Conservation (phyloP, 35 echinoderm and acorn worm species). For the Ptychodera flava region DNA sequence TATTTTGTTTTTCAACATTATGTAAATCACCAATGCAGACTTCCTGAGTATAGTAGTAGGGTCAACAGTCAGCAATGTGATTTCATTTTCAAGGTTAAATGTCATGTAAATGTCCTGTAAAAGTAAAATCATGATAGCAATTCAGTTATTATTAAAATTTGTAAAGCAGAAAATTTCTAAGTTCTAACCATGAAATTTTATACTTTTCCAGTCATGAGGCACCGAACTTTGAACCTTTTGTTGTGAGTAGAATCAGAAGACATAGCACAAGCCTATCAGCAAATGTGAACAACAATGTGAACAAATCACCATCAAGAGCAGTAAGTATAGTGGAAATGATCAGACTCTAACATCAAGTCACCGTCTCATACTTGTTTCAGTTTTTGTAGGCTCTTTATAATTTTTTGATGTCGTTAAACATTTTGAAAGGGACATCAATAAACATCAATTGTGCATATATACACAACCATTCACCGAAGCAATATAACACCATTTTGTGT, state of each 20-base stretch:
- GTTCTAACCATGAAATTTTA: background rate
- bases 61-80: background rate
- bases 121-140: too few species aligned
- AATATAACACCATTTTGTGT: background rate
- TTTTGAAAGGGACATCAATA: background rate
- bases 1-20: too few species aligned
- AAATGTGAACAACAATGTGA: background rate
- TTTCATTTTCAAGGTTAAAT: too few species aligned
- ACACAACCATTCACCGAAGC: background rate
- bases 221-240: background rate
- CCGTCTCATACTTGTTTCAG: background rate
- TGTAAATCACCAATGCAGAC: too few species aligned
- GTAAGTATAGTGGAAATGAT: background rate
- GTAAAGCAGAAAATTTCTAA: background rate
- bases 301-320: background rate
- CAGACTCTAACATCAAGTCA: background rate
- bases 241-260: background rate
- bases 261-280: background rate
- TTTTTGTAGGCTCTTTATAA: background rate
- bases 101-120: too few species aligned
- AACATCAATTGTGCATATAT: too few species aligned
- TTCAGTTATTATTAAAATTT: background rate
- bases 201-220: background rate
- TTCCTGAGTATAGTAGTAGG: background rate
- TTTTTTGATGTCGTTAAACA: background rate